Evolutionary conservation across 2,113 vertebrate species (phyloP), one percentile per base, ranked within the genome.

Genomic region (Lophochroa leadbeateri): DNA sequence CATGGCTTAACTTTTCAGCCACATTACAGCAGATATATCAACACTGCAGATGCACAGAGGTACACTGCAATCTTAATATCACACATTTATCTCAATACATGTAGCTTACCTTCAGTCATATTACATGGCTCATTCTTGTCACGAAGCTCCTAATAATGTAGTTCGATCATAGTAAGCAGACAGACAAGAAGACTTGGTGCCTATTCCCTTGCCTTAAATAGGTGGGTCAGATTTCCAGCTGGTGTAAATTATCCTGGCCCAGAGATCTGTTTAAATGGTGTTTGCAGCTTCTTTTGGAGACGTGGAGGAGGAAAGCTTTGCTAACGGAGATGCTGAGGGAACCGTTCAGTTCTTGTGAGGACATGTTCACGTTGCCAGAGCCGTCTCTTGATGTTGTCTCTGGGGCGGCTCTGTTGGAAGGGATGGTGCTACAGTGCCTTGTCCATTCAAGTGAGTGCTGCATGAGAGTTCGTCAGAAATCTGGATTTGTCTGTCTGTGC

Each of bases 191-290:
- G 3, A 37, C 28, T 46, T 55, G 4, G n/a, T 52, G 90, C 37
- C 70, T 91, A 10, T 90, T 96, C 41, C 39, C 18, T 65, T 82
- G 49, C 24, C 29, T 76, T 82, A 33, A 87, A 53, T 41, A 87
- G 41, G 28, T 85, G 61, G 90, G 37, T 92, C 67, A 49, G 28
- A 41, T 82, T 92, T 89, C 91, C 93, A 96, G 84, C 70, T 95
- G 67, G 53, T 84, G 53, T 88, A 23, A 85, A 77, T 93, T 87
- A 82, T 44, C 70, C 49, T 65, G 81, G 43, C 65, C 53, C 21
- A 33, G 18, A 35, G 84, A 47, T 69, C 57, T 64, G 19, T 65
- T 90, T 84, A 68, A 47, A 39, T 84, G 57, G 39, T 89, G 72
- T 57, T 82, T 94, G 78, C 68, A 80, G 46, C 67, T 86, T 92